Evolutionary conservation across 2,113 vertebrate genomes (phyloP).

Genomic region (Falcunculus frontatus): DNA sequence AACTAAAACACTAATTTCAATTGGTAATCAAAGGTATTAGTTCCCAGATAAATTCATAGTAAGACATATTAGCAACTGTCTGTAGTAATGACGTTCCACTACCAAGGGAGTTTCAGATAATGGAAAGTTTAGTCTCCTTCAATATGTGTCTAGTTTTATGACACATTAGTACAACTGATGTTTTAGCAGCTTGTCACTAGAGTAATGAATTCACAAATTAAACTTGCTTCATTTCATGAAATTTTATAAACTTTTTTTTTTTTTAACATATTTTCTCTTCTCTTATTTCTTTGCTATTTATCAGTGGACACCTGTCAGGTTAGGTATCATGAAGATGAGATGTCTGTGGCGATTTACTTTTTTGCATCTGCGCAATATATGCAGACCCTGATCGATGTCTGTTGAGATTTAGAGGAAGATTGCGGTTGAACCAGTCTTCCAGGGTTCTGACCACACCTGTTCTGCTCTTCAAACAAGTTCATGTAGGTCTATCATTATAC

Average conservation of each 20-base stretch:
- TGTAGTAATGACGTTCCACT: conserved; percentile 53
- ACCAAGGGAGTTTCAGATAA: conserved; percentile 52
- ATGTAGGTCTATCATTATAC: accelerated
- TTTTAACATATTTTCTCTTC: conserved; percentile 34
- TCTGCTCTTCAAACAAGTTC: not conserved
- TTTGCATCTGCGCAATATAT: not conserved
- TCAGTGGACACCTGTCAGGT: not conserved
- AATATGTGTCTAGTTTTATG: conserved; percentile 61
- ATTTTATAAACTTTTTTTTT: conserved; percentile 47
- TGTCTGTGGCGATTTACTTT: not conserved
- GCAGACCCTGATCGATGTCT: not conserved
- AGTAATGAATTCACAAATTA: conserved; percentile 65
- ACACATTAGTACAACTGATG: conserved; percentile 43
- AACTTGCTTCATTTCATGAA: not conserved
- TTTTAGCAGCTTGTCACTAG: conserved; percentile 54
- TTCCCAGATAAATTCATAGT: conserved; percentile 32
- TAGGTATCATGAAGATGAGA: not conserved
- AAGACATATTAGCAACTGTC: conserved; percentile 50
- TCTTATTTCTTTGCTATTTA: not conserved
- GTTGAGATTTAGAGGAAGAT: not conserved
- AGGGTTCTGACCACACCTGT: not conserved
- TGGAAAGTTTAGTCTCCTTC: conserved; percentile 64
- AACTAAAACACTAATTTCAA: conserved; percentile 3
- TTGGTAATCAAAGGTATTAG: conserved; percentile 41
- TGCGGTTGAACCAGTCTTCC: not conserved